Conservation (phyloP, 2,888 invertebrate genomes). For the Ditylenchus weischeri region DNA sequence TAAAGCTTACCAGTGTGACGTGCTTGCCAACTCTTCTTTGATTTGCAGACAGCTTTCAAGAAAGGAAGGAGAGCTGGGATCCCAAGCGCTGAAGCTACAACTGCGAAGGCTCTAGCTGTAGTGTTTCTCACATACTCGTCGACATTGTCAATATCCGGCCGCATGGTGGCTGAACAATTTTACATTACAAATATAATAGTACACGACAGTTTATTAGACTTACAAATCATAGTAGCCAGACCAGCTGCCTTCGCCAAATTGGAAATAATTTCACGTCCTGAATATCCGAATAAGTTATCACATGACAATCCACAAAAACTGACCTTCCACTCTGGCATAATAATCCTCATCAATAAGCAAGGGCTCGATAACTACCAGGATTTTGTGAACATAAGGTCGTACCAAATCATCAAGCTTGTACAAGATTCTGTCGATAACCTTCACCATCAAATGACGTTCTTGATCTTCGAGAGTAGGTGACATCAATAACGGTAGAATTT, state of each 20-base stretch:
- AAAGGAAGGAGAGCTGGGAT: conserved; percentile 95
- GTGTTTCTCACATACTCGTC: conserved; percentile 88
- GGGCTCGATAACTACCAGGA: conserved; percentile 97
- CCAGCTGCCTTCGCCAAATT: conserved; percentile 99
- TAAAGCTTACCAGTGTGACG: conserved; percentile 72
- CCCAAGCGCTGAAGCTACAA: conserved; percentile 95
- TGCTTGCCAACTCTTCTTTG: conserved; percentile 99
- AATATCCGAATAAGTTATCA: not conserved
- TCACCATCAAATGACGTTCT: conserved; percentile 94
- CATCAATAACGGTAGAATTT: conserved; percentile 97
- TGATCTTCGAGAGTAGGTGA: conserved; percentile 98
- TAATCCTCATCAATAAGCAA: conserved; percentile 98
- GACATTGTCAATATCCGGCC: conserved; percentile 97
- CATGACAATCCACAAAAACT: not conserved
- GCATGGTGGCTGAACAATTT: conserved; percentile 74
- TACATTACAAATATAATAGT: too few relatives aligned
- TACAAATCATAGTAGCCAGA: conserved; percentile 92
- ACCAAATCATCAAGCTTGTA: conserved; percentile 97
- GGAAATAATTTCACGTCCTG: conserved; percentile 83
- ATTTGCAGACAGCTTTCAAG: conserved; percentile 91
- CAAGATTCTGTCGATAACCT: conserved; percentile 88
- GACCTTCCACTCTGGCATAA: conserved; percentile 92
- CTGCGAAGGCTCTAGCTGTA: conserved; percentile 98
- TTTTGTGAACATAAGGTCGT: conserved; percentile 98
- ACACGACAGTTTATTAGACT: too few relatives aligned